These are phyloP conservation scores for Megastigmus dorsalis DNA, from an alignment of 2,888 invertebrate species.

Conservation along the genomic window DNA sequence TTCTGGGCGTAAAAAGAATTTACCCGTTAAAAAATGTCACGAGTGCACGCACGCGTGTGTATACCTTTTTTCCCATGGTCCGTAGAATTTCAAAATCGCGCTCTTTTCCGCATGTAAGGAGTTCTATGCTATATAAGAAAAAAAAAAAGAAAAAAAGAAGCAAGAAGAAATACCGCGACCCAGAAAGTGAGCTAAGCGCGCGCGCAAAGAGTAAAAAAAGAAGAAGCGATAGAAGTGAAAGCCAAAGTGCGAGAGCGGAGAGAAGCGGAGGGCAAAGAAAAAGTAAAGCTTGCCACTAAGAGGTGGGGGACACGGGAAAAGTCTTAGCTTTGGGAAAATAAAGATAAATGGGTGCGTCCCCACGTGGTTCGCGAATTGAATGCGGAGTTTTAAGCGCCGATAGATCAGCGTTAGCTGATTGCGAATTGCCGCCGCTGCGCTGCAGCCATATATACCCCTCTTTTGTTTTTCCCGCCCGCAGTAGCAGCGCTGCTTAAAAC, in stretches of 20 bases:
- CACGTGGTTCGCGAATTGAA: slow-evolving; percentile 40
- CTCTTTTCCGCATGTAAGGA: too few species aligned
- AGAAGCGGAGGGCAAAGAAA: neutral
- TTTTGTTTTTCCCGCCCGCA: slow-evolving; percentile 29
- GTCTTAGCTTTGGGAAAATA: slow-evolving; percentile 46
- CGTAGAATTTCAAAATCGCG: neutral
- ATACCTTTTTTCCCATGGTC: neutral
- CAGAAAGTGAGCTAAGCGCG: neutral
- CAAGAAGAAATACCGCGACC: neutral
- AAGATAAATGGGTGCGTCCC: slow-evolving; percentile 45
- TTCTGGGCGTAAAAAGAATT: neutral
- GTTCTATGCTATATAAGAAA: too few species aligned
- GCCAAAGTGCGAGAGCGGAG: neutral
- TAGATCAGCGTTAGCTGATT: slow-evolving; percentile 53
- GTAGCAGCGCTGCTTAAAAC: neutral
- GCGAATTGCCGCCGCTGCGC: slow-evolving; percentile 36
- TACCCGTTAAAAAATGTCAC: neutral
- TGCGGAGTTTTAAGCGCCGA: slow-evolving; percentile 48
- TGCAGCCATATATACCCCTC: neutral
- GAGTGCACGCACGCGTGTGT: neutral
- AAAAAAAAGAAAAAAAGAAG: neutral
- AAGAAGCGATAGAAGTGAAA: neutral
- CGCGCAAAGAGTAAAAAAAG: neutral
- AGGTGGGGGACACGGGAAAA: too few species aligned
- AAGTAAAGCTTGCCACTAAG: too few species aligned